Base-by-base conservation (phyloP, 2,113 vertebrate species). In the Rallus limicola region DNA sequence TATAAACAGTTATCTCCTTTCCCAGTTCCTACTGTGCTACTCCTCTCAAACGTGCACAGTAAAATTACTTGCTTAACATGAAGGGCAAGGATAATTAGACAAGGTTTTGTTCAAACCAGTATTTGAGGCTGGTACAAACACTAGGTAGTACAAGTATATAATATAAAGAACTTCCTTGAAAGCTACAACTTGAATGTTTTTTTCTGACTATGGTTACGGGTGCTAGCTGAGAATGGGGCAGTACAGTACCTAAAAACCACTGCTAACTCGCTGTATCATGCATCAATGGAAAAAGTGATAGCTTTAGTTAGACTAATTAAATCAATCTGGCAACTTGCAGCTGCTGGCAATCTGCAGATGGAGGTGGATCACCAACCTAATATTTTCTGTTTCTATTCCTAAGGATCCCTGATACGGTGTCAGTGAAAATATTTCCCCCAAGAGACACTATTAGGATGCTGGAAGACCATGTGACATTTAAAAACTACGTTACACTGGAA, bases 241-340 rank as follows among this genome's bases (percentile, higher is more conserved):
- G 86, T 31, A 71, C 14, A 9, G 44, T 60, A 84, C 60, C 75
- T 88, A 86, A 93, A 95, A 78, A 34, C 33, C 77, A 68, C n/a
- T 29, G 18, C 77, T 70, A 97, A 91, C 58, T 88, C 31, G 0
- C 21, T 60, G 46, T 36, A 90, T 53, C 58, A 62, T 26, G 69
- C 85, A 85, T 77, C 93, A 93, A 9, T 16, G 60, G 88, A 92
- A 96, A 92, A 96, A 89, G 59, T n/a, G 20, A 95, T 91, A 84
- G 24, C 90, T 97, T 90, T 90, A 91, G 82, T 86, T 60, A 52
- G 48, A 86, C 97, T 98, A 98, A 98, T 98, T 97, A 98, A 97
- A 97, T 97, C 97, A 96, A 97, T 93, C 72, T 96, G 90, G 96
- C 67, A 97, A 95, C 95, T 93, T 95, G 88, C 95, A 97, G 95